Evolutionary conservation across 2,113 vertebrate species (phyloP), one percentile per base, ranked within the genome.

Genomic region (Tupaia tana): DNA sequence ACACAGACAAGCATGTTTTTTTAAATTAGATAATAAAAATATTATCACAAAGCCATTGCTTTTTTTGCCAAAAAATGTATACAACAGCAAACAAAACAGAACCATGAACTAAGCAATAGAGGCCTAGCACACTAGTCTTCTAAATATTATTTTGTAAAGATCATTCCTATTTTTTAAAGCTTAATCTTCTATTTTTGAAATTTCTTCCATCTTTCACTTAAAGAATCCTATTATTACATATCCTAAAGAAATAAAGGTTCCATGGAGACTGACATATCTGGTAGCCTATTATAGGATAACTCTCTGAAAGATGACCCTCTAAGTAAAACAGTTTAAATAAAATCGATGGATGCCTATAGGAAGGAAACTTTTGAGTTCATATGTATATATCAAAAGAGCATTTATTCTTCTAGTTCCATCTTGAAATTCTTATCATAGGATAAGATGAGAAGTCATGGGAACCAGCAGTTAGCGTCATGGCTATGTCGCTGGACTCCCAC

Each of bases 1-100:
- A 75, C n/a, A 67, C 5, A 91, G 29, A 3, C 82, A 86, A 80
- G 0, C 0, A 77, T 85, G 89, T 90, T 58, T 2, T 92, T 95
- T 83, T 54, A 73, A 71, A 73, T 77, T 61, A 70, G 25, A 85
- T 71, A 92, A 85, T 71, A 92, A 89, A 67, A 93, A 9, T 29
- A 59, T 63, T 73, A 43, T 24, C 93, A 92, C 18, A 83, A 95
- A 71, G 0, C 22, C 67, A 31, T 73, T 31, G 1, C 7, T 89
- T 84, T 78, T 78, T 9, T 20, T 89, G 29, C 9, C 31, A 82
- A 19, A 91, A 86, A 9, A 0, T 2, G 34, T 18, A 31, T 66
- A 85, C 12, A 67, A 29, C 77, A 31, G 66, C 4, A 75, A 73
- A 43, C 7, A 69, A 83, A 79, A 79, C 29, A 58, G 16, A 16